phyloP scores from a whole-genome alignment of 2,113 vertebrate species.

The Equus przewalskii region DNA sequence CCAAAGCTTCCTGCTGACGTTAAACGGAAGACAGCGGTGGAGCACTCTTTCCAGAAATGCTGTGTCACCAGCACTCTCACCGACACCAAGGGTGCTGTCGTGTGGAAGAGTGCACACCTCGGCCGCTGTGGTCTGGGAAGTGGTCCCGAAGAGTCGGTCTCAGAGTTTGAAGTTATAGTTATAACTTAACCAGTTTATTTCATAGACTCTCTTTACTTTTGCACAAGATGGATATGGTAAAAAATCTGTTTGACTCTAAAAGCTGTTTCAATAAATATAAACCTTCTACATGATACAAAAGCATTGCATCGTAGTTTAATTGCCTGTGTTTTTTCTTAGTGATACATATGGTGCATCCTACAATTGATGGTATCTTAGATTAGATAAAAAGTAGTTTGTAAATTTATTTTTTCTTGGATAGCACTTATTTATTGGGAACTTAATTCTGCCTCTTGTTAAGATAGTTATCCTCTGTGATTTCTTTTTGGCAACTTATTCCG shows the following conservation, averaged over 20 bases:
- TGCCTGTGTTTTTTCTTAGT: conserved; percentile 2
- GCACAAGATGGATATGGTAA: background rate
- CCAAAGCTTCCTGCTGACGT: background rate
- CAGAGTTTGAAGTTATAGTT: background rate
- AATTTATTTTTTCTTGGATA: conserved; percentile 82
- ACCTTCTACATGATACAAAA: background rate
- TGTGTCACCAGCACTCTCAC: accelerated
- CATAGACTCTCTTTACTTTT: background rate
- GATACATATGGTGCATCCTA: conserved; percentile 24
- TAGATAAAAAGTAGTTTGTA: conserved; percentile 63
- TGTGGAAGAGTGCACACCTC: background rate
- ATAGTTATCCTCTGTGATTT: conserved; percentile 48
- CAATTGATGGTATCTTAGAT: background rate
- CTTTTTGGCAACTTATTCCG: conserved; percentile 60
- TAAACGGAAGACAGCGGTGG: background rate
- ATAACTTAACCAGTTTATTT: conserved; percentile 38
- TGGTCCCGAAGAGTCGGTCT: conserved; percentile 14
- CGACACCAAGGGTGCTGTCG: accelerated
- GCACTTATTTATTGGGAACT: conserved; percentile 75
- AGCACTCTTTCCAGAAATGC: background rate
- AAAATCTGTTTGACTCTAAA: conserved; percentile 45
- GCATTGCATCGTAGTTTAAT: conserved; percentile 13
- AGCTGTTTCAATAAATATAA: conserved; percentile 39
- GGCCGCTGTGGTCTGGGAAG: background rate
- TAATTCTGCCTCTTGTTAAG: conserved; percentile 75